Evolutionary conservation across 2,797 vertebrate genomes (phyloP), one percentile per base, ranked within the genome.

Genomic region (Hyperoplus immaculatus): DNA sequence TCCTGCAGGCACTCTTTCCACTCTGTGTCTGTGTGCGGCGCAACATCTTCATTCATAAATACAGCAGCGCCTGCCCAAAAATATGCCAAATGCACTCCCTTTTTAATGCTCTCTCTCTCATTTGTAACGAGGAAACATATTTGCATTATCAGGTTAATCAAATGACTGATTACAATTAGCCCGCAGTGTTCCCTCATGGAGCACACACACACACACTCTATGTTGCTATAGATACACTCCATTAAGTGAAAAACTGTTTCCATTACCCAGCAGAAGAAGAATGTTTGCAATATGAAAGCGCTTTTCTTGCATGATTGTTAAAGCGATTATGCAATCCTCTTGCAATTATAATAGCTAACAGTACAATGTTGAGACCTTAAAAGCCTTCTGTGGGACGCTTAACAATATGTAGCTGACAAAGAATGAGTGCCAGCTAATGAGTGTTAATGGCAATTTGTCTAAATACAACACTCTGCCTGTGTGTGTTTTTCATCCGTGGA

Each of bases 1-100:
- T 77, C 78, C 80, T 86, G 85, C 82, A 77, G 85, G 84, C 75
- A 0, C 60, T 73, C 10, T 84, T 29, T 83, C 71, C 64, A 42
- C 80, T 67, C 58, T 0, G 69, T 41, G 72, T 84, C 75, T 88
- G 79, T 88, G 77, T 64, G 83, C 83, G 61, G 81, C 82, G 80
- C 82, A 87, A 29, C 83, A 79, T 85, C 86, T 91, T 80, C 91
- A 93, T 93, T 93, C 92, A 92, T 88, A 89, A 92, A 92, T 86
- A 87, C 76, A 78, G 47, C 75, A 65, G 58, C 73, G 16, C 71
- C 55, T 84, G 29, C 82, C 81, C 83, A 56, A 82, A 84, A 81
- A 69, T 85, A 21, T 29, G 29, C 71, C 71, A 76, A 72, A 80
- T 80, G 39, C 80, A 56, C 80, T 54, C 41, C 36, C 60, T 74